Evolutionary conservation across 1,140 invertebrate genomes (phyloP).

Genomic region (Drosophila dunni): DNA sequence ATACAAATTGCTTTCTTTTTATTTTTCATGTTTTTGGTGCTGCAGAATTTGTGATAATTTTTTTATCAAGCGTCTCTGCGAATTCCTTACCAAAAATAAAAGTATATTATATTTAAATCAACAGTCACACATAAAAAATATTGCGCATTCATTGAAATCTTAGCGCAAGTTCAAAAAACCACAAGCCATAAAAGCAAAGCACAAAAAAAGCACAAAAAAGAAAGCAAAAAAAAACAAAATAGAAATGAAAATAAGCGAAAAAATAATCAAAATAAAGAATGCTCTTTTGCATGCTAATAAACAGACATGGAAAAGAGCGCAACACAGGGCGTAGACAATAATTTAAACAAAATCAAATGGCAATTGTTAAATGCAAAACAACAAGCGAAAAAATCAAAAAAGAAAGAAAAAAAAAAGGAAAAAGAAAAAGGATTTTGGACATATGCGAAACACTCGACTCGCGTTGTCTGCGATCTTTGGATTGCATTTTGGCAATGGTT

Average conservation of each 20-base stretch:
- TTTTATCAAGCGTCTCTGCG: constrained; percentile 32
- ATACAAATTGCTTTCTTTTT: neutral
- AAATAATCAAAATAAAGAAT: constrained; percentile 1
- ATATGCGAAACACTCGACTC: constrained; percentile 47
- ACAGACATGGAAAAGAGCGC: constrained; percentile 33
- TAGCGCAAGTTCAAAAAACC: constrained; percentile 65
- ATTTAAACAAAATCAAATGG: constrained; percentile 76
- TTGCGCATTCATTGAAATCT: constrained; percentile 52
- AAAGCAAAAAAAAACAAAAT: constrained; percentile 38
- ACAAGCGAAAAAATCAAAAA: too few species aligned
- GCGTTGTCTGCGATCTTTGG: constrained; percentile 53
- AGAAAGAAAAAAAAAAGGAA: constrained; percentile 30
- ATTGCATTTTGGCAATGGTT: constrained; percentile 51
- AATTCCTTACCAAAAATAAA: constrained; percentile 13
- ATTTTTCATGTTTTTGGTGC: neutral
- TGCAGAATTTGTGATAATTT: constrained; percentile 4
- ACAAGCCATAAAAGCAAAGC: constrained; percentile 8
- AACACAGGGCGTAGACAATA: constrained; percentile 28
- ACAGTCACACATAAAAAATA: constrained; percentile 29
- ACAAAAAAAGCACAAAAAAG: constrained; percentile 31
- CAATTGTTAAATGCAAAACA: constrained; percentile 34
- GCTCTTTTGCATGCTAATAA: constrained; percentile 41
- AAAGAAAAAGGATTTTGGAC: constrained; percentile 34
- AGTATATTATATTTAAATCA: constrained; percentile 8
- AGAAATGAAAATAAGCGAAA: constrained; percentile 39